Base-by-base conservation (phyloP, 2,113 vertebrate genomes). In the Anoura caudifer region DNA sequence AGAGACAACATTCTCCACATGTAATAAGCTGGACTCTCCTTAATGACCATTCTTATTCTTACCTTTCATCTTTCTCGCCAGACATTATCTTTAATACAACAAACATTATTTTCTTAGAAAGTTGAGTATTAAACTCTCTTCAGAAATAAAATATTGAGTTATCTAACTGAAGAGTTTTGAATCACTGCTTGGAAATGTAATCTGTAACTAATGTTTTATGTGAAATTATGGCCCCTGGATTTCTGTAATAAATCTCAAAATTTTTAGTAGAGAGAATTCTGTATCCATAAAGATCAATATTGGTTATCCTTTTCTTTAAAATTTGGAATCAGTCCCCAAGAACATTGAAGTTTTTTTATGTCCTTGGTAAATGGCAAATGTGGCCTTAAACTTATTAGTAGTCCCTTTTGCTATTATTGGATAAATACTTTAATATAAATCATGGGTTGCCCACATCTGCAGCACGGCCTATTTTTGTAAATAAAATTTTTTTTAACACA, bases 11-110 rank as follows among this genome's bases (percentile, higher is more conserved):
- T 88, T 96, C 41, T 47, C 28, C 95, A 26, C 5, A 41, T 41
- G 11, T 75, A 28, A 69, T 87, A 91, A 92, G 28, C 85, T 94
- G 52, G 70, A 19, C 63, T 88, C 69, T 93, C 89, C 33, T 76
- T 93, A 86, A 67, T 86, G 20, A 52, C 9, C 36, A 38, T 69
- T 77, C n/a, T 84, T 96, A 50, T 13, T 87, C 75, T 76, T 92
- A 28, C 80, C 20, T 94, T 95, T 73, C 65, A 33, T 96, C 92
- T 87, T 96, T 94, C 93, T 86, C 28, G 96, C 80, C 85, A 89
- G n/a, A 84, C 19, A 69, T 81, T 94, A 22, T 76, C 54, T 83
- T 97, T 96, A 87, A 82, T 87, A 86, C 67, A 94, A 19, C 52
- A 97, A 86, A 59, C 45, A 73, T 10, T 90, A 26, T 89, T 96